A percentile compares a stretch with the other conserved stretches of the same genome.
These are phyloP conservation scores for Aelia acuminata DNA, from an alignment of 2,888 invertebrate genomes.

Conservation along the genomic window DNA sequence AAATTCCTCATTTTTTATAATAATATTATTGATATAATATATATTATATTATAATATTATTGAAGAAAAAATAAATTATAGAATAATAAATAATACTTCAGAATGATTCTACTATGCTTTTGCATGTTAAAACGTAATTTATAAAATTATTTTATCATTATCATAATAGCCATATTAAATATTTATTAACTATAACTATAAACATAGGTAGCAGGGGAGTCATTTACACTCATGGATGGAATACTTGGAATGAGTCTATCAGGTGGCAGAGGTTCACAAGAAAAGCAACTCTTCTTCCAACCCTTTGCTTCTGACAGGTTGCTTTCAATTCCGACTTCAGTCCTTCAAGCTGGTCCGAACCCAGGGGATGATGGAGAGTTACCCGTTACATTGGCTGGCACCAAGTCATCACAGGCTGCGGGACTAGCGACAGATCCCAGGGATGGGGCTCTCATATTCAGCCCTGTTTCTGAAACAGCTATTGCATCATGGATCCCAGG, in stretches of 20 bases:
- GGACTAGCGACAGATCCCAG: constrained; percentile 80
- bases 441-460: constrained; percentile 83
- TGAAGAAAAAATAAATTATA: neutral
- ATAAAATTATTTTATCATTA: neutral
- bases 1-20: no score
- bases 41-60: no score
- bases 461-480: constrained; percentile 85
- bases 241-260: constrained; percentile 81
- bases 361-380: constrained; percentile 79
- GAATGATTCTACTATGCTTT: neutral
- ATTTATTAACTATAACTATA: neutral
- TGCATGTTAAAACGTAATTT: neutral
- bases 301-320: constrained; percentile 82
- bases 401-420: constrained; percentile 87
- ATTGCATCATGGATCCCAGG: constrained; percentile 85
- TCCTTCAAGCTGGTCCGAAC: constrained; percentile 79
- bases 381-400: constrained; percentile 83
- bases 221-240: constrained; percentile 82
- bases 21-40: no score
- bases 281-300: constrained; percentile 76
- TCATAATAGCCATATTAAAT: neutral
- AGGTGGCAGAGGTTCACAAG: constrained; percentile 73
- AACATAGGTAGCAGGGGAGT: constrained; percentile 75
- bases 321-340: constrained; percentile 83
- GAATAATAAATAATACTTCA: neutral